Evolutionary conservation across 2,113 vertebrate species (phyloP), one percentile per base, ranked within the genome.

Genomic region (Nycticebus coucang): DNA sequence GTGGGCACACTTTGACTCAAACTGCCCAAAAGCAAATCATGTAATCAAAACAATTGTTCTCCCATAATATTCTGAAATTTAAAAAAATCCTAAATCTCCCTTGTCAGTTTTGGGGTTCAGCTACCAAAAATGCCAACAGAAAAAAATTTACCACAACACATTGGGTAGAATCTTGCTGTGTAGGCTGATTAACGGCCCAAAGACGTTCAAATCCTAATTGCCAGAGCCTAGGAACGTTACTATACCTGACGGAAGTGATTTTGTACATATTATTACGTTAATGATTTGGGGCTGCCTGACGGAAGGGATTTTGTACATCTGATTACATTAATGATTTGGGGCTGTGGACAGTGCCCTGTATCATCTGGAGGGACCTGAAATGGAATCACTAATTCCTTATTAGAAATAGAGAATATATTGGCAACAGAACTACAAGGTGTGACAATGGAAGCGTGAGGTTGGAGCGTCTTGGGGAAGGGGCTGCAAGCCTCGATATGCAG

Each of bases 151-250:
- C 62, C 28, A 9, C 13, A 2, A 33, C 8, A 1, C 26, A 1
- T 1, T 0, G 2, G 30, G 15, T 11, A 13, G 55, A 4, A 2
- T 8, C 12, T 33, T n/a, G 0, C 33, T 8, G 11, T 6, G 50
- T 13, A 21, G 30, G 6, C 35, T 4, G 55, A 55, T 10, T 4
- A 1, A 2, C 0, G 17, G 17, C 62, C 22, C 26, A 2, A 13
- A 37, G 50, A 55, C 7, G 4, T 33, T 45, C 71, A 22, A 8
- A 5, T 10, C 11, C 50, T 5, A 2, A 12, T 45, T 37, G 41
- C 33, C 0, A 2, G 55, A 50, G 17, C 55, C 4, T 19, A n/a
- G 1, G 37, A 26, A 1, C 1, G 13, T 2, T 6, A 22, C 26
- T 7, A 26, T 9, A 6, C 18, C 1, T 1, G 93, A 86, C 9